Conservation (phyloP, 2,888 invertebrate genomes). For the Theretra japonica region DNA sequence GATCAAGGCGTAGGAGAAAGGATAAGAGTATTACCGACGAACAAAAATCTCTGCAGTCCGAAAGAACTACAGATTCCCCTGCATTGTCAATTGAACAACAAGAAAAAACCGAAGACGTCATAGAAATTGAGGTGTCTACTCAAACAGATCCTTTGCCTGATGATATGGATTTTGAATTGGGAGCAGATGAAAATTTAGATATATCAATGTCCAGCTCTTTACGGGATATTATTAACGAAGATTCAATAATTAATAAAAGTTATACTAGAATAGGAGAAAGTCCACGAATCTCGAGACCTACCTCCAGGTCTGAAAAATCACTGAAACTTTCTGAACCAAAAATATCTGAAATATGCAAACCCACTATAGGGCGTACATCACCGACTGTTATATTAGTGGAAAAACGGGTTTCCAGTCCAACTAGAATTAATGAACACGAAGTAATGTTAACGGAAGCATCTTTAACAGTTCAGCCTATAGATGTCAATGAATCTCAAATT, state of each 20-base stretch:
- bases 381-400: constrained; percentile 86
- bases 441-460: constrained; percentile 88
- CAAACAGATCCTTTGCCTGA: constrained; percentile 94
- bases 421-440: constrained; percentile 83
- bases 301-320: constrained; percentile 84
- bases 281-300: constrained; percentile 76
- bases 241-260: constrained; percentile 79
- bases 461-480: constrained; percentile 87
- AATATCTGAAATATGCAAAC: constrained; percentile 82
- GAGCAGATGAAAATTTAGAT: constrained; percentile 77
- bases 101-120: constrained; percentile 61
- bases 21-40: constrained; percentile 55
- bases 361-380: constrained; percentile 83
- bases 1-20: constrained; percentile 74
- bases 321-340: constrained; percentile 83
- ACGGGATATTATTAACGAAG: constrained; percentile 80
- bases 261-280: constrained; percentile 80
- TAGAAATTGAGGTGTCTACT: constrained; percentile 91
- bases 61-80: constrained; percentile 46
- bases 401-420: constrained; percentile 85
- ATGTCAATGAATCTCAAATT: constrained; percentile 78
- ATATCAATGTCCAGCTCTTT: constrained; percentile 78
- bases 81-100: constrained; percentile 47
- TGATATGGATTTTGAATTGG: constrained; percentile 88
- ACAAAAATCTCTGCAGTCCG: constrained; percentile 41